These are phyloP conservation scores for Thalassoma bifasciatum DNA, from an alignment of 2,113 vertebrate genomes.

Conservation along the genomic window DNA sequence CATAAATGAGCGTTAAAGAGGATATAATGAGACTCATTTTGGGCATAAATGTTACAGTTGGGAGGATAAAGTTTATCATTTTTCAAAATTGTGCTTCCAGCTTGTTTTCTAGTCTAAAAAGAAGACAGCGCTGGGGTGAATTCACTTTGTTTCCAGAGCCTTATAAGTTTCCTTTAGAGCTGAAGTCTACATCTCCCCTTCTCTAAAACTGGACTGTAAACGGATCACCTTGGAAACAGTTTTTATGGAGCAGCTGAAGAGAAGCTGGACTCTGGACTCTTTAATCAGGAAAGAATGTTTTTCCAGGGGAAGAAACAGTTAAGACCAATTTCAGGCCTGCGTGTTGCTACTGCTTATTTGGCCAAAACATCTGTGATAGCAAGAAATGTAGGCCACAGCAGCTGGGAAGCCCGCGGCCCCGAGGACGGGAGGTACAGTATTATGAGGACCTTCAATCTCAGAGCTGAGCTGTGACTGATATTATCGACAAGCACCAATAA, in stretches of 20 bases:
- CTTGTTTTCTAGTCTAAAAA: not conserved
- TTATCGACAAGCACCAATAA: slow-evolving; percentile 53
- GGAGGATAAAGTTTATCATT: not conserved
- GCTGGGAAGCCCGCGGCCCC: slow-evolving; percentile 61
- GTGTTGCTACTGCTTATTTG: slow-evolving; percentile 68
- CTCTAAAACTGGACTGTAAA: slow-evolving; percentile 4
- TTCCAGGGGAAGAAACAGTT: slow-evolving; percentile 57
- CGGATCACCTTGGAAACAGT: slow-evolving; percentile 33
- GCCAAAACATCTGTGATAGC: slow-evolving; percentile 72
- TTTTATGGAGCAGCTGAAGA: slow-evolving; percentile 14
- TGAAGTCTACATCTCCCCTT: not conserved
- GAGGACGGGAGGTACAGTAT: slow-evolving; percentile 28
- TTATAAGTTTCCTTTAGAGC: not conserved
- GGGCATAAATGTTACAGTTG: no score
- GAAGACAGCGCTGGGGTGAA: not conserved
- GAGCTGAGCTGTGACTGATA: slow-evolving; percentile 38
- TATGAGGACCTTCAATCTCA: slow-evolving; percentile 34
- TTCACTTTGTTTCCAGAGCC: not conserved
- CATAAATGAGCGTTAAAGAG: no score
- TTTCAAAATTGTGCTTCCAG: not conserved
- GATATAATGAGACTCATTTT: no score
- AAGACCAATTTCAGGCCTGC: slow-evolving; percentile 45
- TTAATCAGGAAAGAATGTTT: slow-evolving; percentile 39
- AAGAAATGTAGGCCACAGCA: slow-evolving; percentile 64
- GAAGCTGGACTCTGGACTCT: slow-evolving; percentile 28